Conservation (phyloP, 92 coral and sea anemone genomes). For the Bergia puertoricense region DNA sequence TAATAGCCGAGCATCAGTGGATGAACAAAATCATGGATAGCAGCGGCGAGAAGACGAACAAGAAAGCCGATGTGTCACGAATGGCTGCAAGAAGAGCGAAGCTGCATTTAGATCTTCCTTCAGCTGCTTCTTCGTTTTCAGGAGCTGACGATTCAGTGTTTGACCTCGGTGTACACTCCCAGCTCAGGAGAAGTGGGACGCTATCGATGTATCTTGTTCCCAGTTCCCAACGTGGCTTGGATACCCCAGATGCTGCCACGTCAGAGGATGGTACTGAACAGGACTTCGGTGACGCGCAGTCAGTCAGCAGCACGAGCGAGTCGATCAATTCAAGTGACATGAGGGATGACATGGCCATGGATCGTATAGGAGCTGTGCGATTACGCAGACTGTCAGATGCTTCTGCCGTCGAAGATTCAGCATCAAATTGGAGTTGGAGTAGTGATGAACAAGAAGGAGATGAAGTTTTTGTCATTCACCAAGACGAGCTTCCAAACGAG, state of each 20-base stretch:
- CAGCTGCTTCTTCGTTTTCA: not conserved
- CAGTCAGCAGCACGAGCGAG: constrained; percentile 6
- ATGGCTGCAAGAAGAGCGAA: constrained; percentile 43
- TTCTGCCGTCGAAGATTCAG: constrained; percentile 18
- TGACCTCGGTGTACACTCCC: not conserved
- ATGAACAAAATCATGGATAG: constrained; percentile 35
- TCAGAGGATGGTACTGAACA: not conserved
- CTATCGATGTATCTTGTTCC: constrained; percentile 34
- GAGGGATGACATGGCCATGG: constrained; percentile 39
- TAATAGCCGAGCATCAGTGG: constrained; percentile 46
- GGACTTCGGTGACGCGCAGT: constrained; percentile 6
- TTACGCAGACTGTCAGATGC: constrained; percentile 3
- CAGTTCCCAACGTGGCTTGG: constrained; percentile 11
- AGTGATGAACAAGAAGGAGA: constrained; percentile 44
- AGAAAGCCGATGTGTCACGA: not conserved
- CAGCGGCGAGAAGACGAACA: not conserved
- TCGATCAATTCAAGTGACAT: constrained; percentile 7
- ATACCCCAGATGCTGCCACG: constrained; percentile 10
- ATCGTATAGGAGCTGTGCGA: constrained; percentile 41
- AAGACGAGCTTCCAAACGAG: constrained; percentile 26
- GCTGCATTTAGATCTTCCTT: constrained; percentile 40
- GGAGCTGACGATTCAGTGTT: not conserved
- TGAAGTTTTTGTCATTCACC: constrained; percentile 33
- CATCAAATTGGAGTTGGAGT: constrained; percentile 43
- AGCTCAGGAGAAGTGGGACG: constrained; percentile 25